phyloP scores from a whole-genome alignment of 2,113 vertebrate species.

The Leptocoma aspasia region DNA sequence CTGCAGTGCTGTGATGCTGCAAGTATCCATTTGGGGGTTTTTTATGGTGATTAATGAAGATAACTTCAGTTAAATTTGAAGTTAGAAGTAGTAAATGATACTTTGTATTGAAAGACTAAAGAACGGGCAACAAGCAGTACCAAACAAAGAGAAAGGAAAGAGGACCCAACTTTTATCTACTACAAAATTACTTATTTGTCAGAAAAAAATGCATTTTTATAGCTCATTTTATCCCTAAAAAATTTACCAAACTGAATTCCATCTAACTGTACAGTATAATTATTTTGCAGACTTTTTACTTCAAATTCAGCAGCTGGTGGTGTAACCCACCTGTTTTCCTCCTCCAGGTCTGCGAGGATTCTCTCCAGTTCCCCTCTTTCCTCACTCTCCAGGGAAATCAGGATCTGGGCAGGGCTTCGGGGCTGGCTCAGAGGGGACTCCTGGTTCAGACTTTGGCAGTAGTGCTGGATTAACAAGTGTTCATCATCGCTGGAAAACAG shows the following conservation, averaged over 20 bases:
- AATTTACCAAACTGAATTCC: neutral
- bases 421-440: constrained; percentile 94
- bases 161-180: neutral
- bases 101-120: neutral
- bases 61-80: neutral
- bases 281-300: neutral
- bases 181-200: neutral
- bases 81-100: neutral
- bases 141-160: neutral
- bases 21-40: neutral
- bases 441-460: constrained; percentile 99
- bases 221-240: neutral
- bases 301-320: neutral
- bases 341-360: constrained; percentile 94
- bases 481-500: constrained; percentile 92
- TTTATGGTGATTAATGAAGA: neutral
- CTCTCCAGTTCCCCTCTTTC: constrained; percentile 97
- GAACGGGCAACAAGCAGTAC: neutral
- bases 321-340: constrained; percentile 89
- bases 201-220: neutral
- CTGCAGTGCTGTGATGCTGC: neutral
- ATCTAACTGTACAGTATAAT: neutral
- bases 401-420: constrained; percentile 93
- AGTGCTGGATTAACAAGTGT: constrained; percentile 99
- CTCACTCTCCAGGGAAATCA: constrained; percentile 98